Evolutionary conservation across 2,888 invertebrate species (phyloP).

Genomic region (Cryptocheilus praepositus): DNA sequence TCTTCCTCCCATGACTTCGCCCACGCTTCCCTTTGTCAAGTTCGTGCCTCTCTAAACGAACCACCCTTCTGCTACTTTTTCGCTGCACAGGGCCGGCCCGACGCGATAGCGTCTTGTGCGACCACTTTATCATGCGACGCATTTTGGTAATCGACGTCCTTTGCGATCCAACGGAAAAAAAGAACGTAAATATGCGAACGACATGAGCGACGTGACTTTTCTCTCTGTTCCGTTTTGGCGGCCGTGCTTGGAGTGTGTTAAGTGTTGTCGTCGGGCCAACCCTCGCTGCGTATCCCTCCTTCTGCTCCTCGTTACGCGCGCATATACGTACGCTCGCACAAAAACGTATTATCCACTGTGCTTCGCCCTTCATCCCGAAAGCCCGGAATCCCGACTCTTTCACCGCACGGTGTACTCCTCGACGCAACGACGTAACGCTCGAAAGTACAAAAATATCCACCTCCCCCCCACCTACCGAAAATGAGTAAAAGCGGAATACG

Average conservation of each 20-base stretch:
- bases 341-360: slow-evolving; percentile 10
- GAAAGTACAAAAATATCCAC: slow-evolving; percentile 1
- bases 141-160: too few relatives aligned
- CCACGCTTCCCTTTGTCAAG: slow-evolving; percentile 5
- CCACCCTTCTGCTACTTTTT: neutral
- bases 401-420: slow-evolving; percentile 23
- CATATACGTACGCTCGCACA: slow-evolving; percentile 8
- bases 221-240: slow-evolving; percentile 10
- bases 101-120: neutral
- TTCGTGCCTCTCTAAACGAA: slow-evolving; percentile 22
- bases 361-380: too few relatives aligned
- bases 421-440: slow-evolving; percentile 20
- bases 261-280: neutral
- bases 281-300: neutral
- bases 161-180: too few relatives aligned
- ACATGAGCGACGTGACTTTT: neutral
- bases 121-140: too few relatives aligned
- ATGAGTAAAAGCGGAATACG: slow-evolving; percentile 18
- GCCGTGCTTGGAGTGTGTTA: neutral
- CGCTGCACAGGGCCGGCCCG: neutral
- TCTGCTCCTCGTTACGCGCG: slow-evolving; percentile 17
- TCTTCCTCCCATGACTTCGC: neutral
- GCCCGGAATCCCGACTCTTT: too few relatives aligned
- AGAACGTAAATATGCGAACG: too few relatives aligned
- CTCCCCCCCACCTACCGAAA: neutral